Evolutionary conservation across 1,140 invertebrate genomes (phyloP), one percentile per base, ranked within the genome.

Genomic region (Colletes latitarsis): DNA sequence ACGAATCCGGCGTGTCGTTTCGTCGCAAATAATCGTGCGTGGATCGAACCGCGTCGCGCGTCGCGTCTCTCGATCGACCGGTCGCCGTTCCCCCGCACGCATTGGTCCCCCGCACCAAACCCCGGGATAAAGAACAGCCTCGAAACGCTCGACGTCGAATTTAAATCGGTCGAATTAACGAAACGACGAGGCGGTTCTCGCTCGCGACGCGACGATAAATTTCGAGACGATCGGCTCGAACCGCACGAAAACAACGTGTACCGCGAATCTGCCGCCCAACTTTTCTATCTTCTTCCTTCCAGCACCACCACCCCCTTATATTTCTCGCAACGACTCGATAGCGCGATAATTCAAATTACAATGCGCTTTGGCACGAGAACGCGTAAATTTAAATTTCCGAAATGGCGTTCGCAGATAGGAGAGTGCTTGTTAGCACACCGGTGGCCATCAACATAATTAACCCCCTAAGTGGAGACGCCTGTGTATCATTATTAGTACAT

Each of bases 401-500:
- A 83, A 86, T 71, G 77, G 77, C 60, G 75, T 62, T n/a, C 52
- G 43, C 67, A 72, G 77, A 81, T 83, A 81, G 73, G 78, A 71
- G 70, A 68, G 80, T 74, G 85, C 80, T 85, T 79, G 84, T 82
- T 85, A 77, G 80, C 77, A 58, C 63, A 67, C 66, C 83, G 80
- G 71, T 53, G 82, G 85, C 86, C 83, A 86, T 89, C 87, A 87
- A 85, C 88, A 88, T 91, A 91, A 92, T 92, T 91, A 90, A 90
- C 87, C 72, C 58, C 76, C 64, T 87, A 85, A 87, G 86, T 89
- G 89, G 88, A 89, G 88, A 91, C 87, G 88, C 87, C 85, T 88
- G 88, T 87, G 86, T 85, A 85, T 91, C 90, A 90, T 91, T 88
- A 91, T 92, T 92, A 91, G 88, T 88, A 88, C 81, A 77, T 68